Evolutionary conservation across 64 coral and sea anemone species (phyloP).

Genomic region (Pachyseris speciosa): DNA sequence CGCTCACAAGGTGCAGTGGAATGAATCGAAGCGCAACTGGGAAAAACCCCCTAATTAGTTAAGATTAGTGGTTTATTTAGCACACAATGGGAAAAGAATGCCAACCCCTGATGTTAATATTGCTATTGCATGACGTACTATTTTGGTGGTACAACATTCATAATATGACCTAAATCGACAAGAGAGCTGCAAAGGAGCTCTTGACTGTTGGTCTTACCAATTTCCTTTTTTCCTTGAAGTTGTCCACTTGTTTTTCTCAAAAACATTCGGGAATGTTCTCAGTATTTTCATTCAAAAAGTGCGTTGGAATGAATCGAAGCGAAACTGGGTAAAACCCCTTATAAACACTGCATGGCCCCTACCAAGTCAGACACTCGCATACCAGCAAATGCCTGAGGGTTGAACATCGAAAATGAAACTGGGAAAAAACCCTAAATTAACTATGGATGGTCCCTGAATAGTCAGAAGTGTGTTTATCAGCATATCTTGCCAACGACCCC

Average conservation of each 20-base stretch:
- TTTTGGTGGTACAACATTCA: neutral
- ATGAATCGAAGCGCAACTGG: neutral
- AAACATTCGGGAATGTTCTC: neutral
- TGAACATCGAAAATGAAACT: neutral
- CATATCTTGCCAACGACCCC: neutral
- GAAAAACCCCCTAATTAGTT: neutral
- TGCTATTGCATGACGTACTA: neutral
- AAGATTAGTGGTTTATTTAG: neutral
- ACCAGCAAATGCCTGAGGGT: neutral
- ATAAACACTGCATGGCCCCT: slow-evolving; percentile 14
- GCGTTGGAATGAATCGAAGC: neutral
- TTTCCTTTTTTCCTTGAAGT: neutral
- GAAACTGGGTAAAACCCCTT: slow-evolving; percentile 8
- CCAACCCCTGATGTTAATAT: slow-evolving; percentile 6
- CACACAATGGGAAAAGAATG: neutral
- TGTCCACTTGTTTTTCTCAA: neutral
- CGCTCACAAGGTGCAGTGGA: neutral
- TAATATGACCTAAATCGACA: neutral
- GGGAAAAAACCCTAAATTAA: neutral
- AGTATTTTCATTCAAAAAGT: slow-evolving; percentile 1
- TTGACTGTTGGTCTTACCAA: neutral
- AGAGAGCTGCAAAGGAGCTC: neutral
- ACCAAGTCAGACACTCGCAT: neutral
- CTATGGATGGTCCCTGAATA: neutral
- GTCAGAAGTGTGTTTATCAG: neutral